A percentile compares a stretch with the other conserved stretches of the same genome.
Evolutionary conservation across 1,140 invertebrate species (phyloP).

Genomic region (Heliconius nattereri): DNA sequence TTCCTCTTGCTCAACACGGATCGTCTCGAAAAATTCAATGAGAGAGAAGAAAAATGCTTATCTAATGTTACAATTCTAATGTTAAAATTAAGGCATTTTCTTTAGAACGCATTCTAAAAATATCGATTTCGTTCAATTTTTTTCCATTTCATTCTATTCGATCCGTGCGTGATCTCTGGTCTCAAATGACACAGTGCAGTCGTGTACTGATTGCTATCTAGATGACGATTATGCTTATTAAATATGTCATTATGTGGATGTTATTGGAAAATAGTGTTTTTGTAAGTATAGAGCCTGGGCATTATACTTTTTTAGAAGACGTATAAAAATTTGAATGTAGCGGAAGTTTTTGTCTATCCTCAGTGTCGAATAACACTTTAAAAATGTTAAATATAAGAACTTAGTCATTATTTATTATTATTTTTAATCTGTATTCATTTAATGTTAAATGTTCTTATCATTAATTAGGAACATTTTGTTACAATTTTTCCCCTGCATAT

Average conservation of each 20-base stretch:
- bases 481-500: too few species aligned
- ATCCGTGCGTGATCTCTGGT: background rate
- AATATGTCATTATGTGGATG: background rate
- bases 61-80: constrained; percentile 12
- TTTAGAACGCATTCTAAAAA: constrained; percentile 11
- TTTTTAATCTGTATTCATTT: too few species aligned
- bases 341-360: too few species aligned
- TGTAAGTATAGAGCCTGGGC: background rate
- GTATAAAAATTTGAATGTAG: too few species aligned
- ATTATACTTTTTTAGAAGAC: too few species aligned
- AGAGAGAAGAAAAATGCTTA: constrained; percentile 14
- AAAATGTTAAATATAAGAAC: too few species aligned
- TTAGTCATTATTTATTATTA: too few species aligned
- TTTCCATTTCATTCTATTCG: constrained; percentile 2
- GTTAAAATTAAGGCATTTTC: background rate
- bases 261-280: background rate
- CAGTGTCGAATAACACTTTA: too few species aligned
- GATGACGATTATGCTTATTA: background rate
- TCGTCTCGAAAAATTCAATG: too few species aligned
- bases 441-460: too few species aligned
- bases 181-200: background rate
- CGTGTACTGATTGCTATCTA: background rate
- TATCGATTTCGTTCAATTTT: background rate
- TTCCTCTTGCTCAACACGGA: too few species aligned
- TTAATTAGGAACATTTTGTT: too few species aligned